Conservation (phyloP, 2,797 vertebrate species). For the Gambusia yucatana region DNA sequence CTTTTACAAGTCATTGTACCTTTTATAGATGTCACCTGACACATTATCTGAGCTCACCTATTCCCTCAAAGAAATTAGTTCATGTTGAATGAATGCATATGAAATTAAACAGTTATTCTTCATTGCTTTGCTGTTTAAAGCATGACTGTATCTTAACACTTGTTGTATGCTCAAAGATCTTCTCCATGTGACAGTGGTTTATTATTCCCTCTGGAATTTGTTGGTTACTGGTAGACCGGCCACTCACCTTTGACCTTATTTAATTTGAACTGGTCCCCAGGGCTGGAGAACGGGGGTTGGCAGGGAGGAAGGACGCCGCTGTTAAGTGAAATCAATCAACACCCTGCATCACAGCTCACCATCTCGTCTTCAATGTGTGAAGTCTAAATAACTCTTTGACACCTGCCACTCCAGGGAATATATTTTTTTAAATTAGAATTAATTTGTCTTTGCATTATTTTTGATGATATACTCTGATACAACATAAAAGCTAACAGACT, state of each 20-base stretch:
- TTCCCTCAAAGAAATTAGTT: not conserved
- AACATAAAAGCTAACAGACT: not conserved
- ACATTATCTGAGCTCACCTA: not conserved
- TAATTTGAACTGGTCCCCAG: conserved; percentile 60
- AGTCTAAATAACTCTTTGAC: conserved; percentile 63
- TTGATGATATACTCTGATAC: not conserved
- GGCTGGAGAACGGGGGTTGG: conserved; percentile 13
- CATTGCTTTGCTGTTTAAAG: not conserved
- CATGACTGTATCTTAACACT: not conserved
- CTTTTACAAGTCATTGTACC: not conserved
- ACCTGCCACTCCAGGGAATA: conserved; percentile 33
- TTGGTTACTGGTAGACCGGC: conserved; percentile 32
- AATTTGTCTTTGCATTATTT: conserved; percentile 8
- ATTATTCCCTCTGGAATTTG: conserved; percentile 47
- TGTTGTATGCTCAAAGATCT: conserved; percentile 22
- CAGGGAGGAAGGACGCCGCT: conserved; percentile 22
- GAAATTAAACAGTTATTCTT: conserved; percentile 13
- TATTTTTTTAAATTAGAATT: conserved; percentile 25
- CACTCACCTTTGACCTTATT: conserved; percentile 68
- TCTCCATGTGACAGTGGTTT: conserved; percentile 28
- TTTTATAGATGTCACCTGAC: not conserved
- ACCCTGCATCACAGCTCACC: conserved; percentile 56
- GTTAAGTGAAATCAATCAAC: conserved; percentile 70
- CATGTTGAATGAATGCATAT: not conserved
- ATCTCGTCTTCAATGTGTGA: conserved; percentile 52